phyloP scores from a whole-genome alignment of 1,140 invertebrate genomes.

The Neotoxoptera formosana region DNA sequence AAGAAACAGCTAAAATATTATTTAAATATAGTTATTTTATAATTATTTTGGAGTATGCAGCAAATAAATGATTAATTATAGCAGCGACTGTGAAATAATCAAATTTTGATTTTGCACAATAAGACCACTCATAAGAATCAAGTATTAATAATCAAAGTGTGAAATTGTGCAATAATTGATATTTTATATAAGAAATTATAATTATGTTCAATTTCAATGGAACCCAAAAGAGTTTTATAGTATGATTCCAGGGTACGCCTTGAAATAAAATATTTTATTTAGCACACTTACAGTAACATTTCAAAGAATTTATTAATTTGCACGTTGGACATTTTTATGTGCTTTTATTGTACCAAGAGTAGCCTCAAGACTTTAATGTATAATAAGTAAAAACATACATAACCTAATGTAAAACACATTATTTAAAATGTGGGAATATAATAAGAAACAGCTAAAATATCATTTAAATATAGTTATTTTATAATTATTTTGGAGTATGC shows the following conservation, averaged over 20 bases:
- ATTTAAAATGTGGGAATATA: too few species aligned
- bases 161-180: background rate
- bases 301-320: background rate
- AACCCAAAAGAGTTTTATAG: slow-evolving; percentile 9
- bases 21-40: background rate
- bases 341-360: background rate
- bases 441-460: too few species aligned
- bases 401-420: background rate
- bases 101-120: slow-evolving; percentile 38
- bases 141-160: slow-evolving; percentile 9
- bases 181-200: background rate
- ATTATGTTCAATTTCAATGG: slow-evolving; percentile 32
- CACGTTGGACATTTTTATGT: slow-evolving; percentile 32
- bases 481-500: slow-evolving; percentile 44
- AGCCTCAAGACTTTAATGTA: too few species aligned
- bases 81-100: slow-evolving; percentile 43
- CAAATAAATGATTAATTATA: slow-evolving; percentile 22
- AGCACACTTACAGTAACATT: slow-evolving; percentile 20
- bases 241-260: slow-evolving; percentile 18
- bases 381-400: too few species aligned
- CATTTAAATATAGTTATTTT: background rate
- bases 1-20: too few species aligned
- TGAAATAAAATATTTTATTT: slow-evolving; percentile 37
- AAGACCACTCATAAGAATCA: slow-evolving; percentile 24
- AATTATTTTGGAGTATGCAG: slow-evolving; percentile 44